Evolutionary conservation across 2,113 vertebrate genomes (phyloP).

Genomic region (Lipophrys pholis): DNA sequence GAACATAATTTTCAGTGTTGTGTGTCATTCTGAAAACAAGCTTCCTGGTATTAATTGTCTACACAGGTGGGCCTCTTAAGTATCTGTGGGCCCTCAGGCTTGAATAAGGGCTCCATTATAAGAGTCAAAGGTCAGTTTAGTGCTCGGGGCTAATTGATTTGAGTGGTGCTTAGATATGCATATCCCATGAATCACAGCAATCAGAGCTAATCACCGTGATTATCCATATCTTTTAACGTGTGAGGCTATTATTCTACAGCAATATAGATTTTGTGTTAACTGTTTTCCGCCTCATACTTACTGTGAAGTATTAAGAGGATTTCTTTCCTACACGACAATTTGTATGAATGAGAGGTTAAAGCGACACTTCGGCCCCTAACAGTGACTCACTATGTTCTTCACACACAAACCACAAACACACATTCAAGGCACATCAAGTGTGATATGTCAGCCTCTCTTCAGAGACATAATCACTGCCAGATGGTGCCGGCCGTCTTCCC

Average conservation of each 20-base stretch:
- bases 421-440: constrained; percentile 25
- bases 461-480: constrained; percentile 73
- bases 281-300: neutral
- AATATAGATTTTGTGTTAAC: neutral
- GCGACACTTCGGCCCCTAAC: neutral
- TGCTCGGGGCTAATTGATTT: constrained; percentile 70
- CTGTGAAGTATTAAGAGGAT: neutral
- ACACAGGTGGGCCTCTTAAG: constrained; percentile 77
- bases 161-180: constrained; percentile 68
- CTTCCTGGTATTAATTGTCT: constrained; percentile 75
- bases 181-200: constrained; percentile 55
- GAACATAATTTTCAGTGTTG: constrained; percentile 4
- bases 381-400: neutral
- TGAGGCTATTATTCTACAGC: too few species aligned
- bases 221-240: constrained; percentile 7
- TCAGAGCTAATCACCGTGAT: constrained; percentile 46
- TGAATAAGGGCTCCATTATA: constrained; percentile 62
- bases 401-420: constrained; percentile 25
- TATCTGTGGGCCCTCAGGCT: constrained; percentile 64
- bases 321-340: neutral
- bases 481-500: constrained; percentile 54
- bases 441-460: constrained; percentile 51
- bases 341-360: neutral
- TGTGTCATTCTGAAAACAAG: constrained; percentile 50
- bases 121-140: constrained; percentile 71